Conservation (phyloP, 2,113 vertebrate genomes). For the Eleginops maclovinus region DNA sequence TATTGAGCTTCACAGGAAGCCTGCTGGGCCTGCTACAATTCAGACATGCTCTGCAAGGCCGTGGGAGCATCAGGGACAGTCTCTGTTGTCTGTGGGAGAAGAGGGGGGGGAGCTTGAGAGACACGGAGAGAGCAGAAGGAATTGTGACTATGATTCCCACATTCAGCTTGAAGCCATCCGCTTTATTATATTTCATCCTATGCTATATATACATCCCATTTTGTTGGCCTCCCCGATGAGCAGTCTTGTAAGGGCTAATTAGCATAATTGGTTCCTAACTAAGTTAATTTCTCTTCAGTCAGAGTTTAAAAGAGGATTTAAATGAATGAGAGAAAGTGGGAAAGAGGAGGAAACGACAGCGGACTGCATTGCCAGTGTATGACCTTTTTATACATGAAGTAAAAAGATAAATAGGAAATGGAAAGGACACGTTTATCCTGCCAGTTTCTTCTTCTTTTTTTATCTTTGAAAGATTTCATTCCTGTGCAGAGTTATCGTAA, state of each 20-base stretch:
- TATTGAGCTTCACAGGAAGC: slow-evolving; percentile 57
- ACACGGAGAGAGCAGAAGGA: slow-evolving; percentile 19
- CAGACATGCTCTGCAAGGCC: slow-evolving; percentile 45
- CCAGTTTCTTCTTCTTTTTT: slow-evolving; percentile 3
- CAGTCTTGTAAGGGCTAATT: slow-evolving; percentile 37
- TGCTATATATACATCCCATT: slow-evolving; percentile 22
- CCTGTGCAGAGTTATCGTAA: slow-evolving; percentile 43
- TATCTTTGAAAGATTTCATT: slow-evolving; percentile 8
- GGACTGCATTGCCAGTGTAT: neutral
- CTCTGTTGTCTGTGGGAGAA: slow-evolving; percentile 47
- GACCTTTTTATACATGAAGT: slow-evolving; percentile 8
- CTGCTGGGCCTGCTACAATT: slow-evolving; percentile 38
- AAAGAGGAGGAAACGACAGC: neutral
- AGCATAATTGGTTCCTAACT: slow-evolving; percentile 34
- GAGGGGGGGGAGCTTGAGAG: slow-evolving; percentile 13
- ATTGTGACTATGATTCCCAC: slow-evolving; percentile 52
- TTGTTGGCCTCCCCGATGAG: slow-evolving; percentile 30
- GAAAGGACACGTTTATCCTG: slow-evolving; percentile 44
- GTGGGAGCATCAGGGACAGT: slow-evolving; percentile 33
- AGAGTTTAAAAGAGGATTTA: slow-evolving; percentile 12
- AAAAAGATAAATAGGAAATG: slow-evolving; percentile 9
- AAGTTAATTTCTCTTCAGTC: slow-evolving; percentile 37
- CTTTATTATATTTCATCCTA: slow-evolving; percentile 26
- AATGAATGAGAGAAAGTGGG: neutral
- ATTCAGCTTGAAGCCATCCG: slow-evolving; percentile 56